phyloP scores from a whole-genome alignment of 2,888 invertebrate genomes.

The Hyposoter dolosus region DNA sequence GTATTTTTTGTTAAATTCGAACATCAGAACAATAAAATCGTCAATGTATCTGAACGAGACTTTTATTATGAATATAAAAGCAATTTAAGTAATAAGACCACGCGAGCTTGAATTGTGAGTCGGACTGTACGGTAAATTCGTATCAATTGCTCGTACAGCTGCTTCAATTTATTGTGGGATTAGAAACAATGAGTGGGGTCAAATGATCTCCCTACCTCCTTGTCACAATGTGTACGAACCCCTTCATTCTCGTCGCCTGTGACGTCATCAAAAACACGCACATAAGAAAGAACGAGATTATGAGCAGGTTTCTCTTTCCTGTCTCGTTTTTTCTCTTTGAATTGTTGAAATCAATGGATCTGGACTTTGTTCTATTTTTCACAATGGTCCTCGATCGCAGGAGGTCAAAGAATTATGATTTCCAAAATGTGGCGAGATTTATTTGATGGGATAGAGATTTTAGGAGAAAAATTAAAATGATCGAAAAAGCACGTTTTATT shows the following conservation, averaged over 20 bases:
- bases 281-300: constrained; percentile 66
- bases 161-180: constrained; percentile 84
- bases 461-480: not conserved
- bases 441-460: not conserved
- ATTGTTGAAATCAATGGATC: not conserved
- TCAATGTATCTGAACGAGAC: constrained; percentile 5
- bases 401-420: not conserved
- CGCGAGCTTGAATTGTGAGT: constrained; percentile 73
- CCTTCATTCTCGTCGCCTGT: constrained; percentile 72
- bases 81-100: not conserved
- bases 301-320: constrained; percentile 46
- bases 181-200: constrained; percentile 84
- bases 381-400: not conserved
- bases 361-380: not conserved
- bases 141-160: constrained; percentile 84
- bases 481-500: not conserved
- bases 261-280: constrained; percentile 73
- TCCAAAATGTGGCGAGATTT: not conserved
- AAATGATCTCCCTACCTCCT: constrained; percentile 82
- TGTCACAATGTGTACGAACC: constrained; percentile 80
- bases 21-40: not conserved
- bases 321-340: constrained; percentile 16
- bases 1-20: not conserved
- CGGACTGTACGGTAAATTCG: constrained; percentile 84
- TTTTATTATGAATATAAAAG: constrained; percentile 5